Evolutionary conservation across 2,113 vertebrate species (phyloP).

Genomic region (Aldabrachelys gigantea): DNA sequence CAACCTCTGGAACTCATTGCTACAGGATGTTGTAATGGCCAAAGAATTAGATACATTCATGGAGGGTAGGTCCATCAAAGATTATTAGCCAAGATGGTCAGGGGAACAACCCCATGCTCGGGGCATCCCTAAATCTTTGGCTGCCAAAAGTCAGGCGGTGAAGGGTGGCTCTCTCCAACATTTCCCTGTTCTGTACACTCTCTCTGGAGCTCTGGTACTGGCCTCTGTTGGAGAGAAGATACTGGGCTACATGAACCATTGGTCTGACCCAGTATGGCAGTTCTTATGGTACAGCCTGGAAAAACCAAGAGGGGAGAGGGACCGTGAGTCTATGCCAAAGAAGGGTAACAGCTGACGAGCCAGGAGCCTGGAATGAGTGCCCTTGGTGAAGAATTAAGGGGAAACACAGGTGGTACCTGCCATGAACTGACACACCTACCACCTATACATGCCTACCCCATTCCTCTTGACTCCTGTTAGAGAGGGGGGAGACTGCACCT

Average conservation of each 20-base stretch:
- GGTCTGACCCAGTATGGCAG: neutral
- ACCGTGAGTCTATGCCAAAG: no score
- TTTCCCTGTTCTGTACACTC: neutral
- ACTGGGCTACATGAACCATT: neutral
- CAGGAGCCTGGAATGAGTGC: no score
- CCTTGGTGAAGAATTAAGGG: no score
- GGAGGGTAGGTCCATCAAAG: neutral
- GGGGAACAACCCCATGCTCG: no score
- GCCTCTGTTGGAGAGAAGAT: no score
- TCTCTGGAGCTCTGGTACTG: neutral
- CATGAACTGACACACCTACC: neutral
- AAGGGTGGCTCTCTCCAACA: no score
- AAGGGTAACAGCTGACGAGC: no score
- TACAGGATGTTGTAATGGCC: no score
- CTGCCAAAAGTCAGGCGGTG: no score
- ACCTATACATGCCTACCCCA: neutral
- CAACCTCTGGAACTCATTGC: neutral
- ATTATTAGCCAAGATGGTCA: neutral
- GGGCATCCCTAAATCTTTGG: no score
- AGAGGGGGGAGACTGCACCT: neutral
- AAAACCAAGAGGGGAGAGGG: no score
- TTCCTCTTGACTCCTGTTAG: neutral
- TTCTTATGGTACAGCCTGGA: neutral
- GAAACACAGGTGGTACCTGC: no score
- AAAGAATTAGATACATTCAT: neutral